Conservation (phyloP, 2,888 invertebrate species). For the Labia minor region DNA sequence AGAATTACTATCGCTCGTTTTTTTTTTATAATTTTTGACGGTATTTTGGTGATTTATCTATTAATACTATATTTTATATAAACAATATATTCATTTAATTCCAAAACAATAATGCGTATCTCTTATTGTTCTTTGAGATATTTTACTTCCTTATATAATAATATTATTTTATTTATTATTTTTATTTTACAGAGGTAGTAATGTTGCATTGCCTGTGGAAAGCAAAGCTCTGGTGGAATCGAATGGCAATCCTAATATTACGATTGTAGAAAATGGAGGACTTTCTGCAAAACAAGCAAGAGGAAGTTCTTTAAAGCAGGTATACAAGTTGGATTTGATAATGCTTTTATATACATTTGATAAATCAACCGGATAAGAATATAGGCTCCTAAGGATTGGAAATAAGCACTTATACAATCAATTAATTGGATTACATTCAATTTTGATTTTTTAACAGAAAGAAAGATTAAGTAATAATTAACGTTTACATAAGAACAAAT, state of each 20-base stretch:
- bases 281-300: constrained; percentile 17
- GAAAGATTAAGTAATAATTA: too few species aligned
- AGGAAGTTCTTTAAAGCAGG: constrained; percentile 23
- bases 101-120: too few species aligned
- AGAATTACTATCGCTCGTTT: too few species aligned
- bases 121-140: too few species aligned
- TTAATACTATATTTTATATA: too few species aligned
- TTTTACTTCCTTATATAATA: too few species aligned
- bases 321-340: background rate
- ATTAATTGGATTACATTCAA: background rate
- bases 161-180: background rate
- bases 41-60: too few species aligned
- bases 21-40: too few species aligned
- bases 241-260: constrained; percentile 15
- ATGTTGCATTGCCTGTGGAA: constrained; percentile 22
- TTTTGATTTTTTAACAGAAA: too few species aligned
- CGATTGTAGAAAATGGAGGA: constrained; percentile 16
- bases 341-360: background rate
- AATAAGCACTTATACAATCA: background rate
- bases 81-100: too few species aligned
- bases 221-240: constrained; percentile 23
- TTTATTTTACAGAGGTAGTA: constrained; percentile 19
- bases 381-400: background rate
- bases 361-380: background rate
- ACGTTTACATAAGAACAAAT: too few species aligned